A percentile compares a stretch with the other conserved stretches of the same genome.
These are phyloP conservation scores for Orussus abietinus DNA, from an alignment of 1,140 invertebrate species.

Conservation along the genomic window DNA sequence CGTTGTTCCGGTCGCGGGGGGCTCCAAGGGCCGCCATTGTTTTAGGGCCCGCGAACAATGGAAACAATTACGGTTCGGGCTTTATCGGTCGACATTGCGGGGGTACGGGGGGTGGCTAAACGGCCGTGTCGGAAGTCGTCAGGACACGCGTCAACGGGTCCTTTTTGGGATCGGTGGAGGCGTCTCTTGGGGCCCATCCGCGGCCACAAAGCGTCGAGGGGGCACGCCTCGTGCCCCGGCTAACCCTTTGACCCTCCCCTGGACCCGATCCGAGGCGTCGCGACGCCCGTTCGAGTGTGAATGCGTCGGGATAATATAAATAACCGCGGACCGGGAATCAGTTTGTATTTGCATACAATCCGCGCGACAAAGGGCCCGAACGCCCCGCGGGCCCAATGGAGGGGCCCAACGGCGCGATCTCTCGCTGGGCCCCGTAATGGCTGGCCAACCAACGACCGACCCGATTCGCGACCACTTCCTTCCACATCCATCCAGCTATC, in stretches of 20 bases:
- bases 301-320: not conserved
- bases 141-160: not conserved
- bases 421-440: no score
- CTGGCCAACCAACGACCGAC: no score
- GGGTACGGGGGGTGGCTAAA: not conserved
- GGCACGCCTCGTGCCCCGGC: no score
- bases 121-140: not conserved
- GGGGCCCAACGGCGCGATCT: not conserved
- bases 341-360: constrained; percentile 29
- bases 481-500: no score
- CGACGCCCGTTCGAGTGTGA: not conserved
- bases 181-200: no score
- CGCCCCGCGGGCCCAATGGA: not conserved
- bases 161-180: no score
- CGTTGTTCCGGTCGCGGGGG: constrained; percentile 9
- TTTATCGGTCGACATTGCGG: no score
- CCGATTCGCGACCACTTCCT: no score
- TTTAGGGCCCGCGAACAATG: constrained; percentile 18
- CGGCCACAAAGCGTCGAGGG: no score
- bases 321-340: not conserved
- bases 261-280: no score
- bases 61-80: constrained; percentile 20
- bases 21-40: constrained; percentile 2
- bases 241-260: no score
- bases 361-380: constrained; percentile 8